Percentiles rank a stretch among this genome's conserved stretches.
Conservation (phyloP, 1,140 invertebrate species). For the Vollenhovia emeryi region DNA sequence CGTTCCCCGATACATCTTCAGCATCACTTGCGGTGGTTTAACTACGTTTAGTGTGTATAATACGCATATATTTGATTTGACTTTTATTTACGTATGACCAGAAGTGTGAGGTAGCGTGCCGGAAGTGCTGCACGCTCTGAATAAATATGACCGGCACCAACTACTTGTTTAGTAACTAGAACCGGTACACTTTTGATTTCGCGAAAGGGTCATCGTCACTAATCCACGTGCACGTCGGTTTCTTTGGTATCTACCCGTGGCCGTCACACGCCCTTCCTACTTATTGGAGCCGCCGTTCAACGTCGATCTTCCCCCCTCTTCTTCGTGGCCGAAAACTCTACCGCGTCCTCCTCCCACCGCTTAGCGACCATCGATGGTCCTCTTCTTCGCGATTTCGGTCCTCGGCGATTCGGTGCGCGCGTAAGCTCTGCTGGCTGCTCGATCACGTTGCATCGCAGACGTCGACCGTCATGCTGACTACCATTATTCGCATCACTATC, state of each 20-base stretch:
- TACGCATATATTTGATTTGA: conserved; percentile 7
- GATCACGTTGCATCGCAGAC: conserved; percentile 30
- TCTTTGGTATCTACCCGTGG: conserved; percentile 54
- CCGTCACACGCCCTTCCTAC: conserved; percentile 40
- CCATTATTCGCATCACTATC: background rate
- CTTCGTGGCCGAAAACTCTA: background rate
- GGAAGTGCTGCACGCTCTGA: conserved; percentile 51
- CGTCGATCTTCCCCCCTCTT: background rate
- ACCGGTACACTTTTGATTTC: conserved; percentile 66
- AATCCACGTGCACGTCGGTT: conserved; percentile 56
- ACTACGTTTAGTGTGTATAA: conserved; percentile 6
- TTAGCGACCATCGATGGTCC: conserved; percentile 1
- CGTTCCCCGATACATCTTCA: conserved; percentile 73
- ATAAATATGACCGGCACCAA: conserved; percentile 44
- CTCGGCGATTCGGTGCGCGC: background rate
- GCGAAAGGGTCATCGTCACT: conserved; percentile 14
- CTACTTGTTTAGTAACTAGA: conserved; percentile 15
- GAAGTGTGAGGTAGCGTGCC: conserved; percentile 50
- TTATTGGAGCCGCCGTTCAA: conserved; percentile 32
- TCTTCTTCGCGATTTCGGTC: conserved; percentile 22
- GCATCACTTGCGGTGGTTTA: background rate
- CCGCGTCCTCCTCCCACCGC: conserved; percentile 39
- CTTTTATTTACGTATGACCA: conserved; percentile 40
- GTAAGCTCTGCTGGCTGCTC: background rate
- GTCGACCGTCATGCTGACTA: background rate